These are phyloP conservation scores for Sebastes hubbsi DNA, from an alignment of 2,797 vertebrate species.

Conservation along the genomic window DNA sequence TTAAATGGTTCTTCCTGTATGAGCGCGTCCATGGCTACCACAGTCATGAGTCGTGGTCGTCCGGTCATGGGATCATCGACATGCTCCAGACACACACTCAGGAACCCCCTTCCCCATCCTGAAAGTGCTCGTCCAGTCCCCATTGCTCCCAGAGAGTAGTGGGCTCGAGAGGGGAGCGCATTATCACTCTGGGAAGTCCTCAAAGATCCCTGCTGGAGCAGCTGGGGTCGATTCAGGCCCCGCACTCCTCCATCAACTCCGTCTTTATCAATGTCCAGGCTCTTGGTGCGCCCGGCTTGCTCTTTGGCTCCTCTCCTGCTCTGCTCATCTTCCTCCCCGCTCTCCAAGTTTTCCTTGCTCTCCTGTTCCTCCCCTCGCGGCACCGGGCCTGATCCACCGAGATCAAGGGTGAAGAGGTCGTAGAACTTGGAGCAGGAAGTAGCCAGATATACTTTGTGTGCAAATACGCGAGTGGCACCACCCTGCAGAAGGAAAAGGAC, in stretches of 20 bases:
- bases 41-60: conserved; percentile 84
- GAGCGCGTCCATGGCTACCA: conserved; percentile 86
- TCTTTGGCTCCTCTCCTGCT: conserved; percentile 83
- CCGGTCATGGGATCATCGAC: conserved; percentile 86
- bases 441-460: conserved; percentile 91
- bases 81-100: conserved; percentile 83
- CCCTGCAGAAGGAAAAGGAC: conserved; percentile 87
- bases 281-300: conserved; percentile 85
- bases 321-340: conserved; percentile 80
- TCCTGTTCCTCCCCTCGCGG: conserved; percentile 56
- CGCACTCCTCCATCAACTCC: conserved; percentile 65
- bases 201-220: conserved; percentile 76
- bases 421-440: conserved; percentile 94
- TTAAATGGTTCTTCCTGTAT: conserved; percentile 87
- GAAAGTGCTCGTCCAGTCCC: conserved; percentile 80
- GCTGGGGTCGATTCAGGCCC: conserved; percentile 65
- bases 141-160: conserved; percentile 58
- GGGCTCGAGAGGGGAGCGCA: conserved; percentile 73
- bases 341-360: conserved; percentile 63
- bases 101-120: conserved; percentile 88
- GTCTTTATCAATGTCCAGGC: conserved; percentile 85
- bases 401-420: conserved; percentile 88
- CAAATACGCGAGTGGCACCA: conserved; percentile 85
- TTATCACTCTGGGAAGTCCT: conserved; percentile 87
- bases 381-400: conserved; percentile 27